Evolutionary conservation across 2,888 invertebrate species (phyloP), one percentile per base, ranked within the genome.

Genomic region (Bellardia bayeri): DNA sequence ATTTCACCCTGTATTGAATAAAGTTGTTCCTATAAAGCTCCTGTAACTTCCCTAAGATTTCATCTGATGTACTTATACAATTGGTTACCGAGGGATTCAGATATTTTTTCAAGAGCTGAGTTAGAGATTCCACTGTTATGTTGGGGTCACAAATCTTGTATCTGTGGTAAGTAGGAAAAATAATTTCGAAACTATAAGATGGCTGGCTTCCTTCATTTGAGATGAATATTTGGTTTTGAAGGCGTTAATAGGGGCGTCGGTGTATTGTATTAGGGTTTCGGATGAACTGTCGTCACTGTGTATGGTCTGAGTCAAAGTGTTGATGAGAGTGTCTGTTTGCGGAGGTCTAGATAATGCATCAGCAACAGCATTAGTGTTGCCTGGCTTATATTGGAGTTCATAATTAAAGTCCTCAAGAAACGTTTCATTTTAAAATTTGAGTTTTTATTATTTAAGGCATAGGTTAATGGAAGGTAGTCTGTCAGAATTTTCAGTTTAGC

Each of bases 181-280:
- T 64, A 1, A 68, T 72, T 58, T 84, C 58, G 58, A 79, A 79
- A 9, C 79, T 66, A 42, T 79, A 74, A 37, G 49, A 66, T 14
- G 61, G 37, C 16, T 40, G 8, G 40, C 13, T 42, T 30, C 63
- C 82, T 42, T 69, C 11, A 58, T 58, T 58, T 7, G 58, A 30
- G 23, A 58, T 30, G 3, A 30, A 11, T 30, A 58, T 58, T 6
- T 58, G 58, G 2, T 58, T 58, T 58, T 58, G 30, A 58, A 30
- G 11, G 40, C 30, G 11, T 66, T 42, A 1, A 66, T n/a, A 14
- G 66, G 66, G 8, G 42, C 45, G 45, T 66, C 42, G 16, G 66
- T 66, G 23, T 45, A 66, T 66, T 66, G 63, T 66, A 66, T 16
- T 23, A 66, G 66, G 45, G 45, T 9, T 23, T 68, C 49, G 14